Base-by-base conservation (phyloP, 2,888 invertebrate genomes). In the Cybosia mesomella region DNA sequence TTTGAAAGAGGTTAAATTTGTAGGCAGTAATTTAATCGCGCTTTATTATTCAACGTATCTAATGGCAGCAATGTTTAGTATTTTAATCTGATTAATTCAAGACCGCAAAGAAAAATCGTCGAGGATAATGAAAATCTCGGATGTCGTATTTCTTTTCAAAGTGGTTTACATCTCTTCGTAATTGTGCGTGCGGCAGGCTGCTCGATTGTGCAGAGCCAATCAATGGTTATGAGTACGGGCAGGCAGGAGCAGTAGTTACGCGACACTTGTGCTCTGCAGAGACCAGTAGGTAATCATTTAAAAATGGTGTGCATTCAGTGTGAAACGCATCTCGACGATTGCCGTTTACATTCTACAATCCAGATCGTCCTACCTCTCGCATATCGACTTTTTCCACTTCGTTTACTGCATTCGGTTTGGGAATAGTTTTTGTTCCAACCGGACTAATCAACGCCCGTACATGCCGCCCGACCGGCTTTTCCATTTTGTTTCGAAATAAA, bases 321-420 rank as follows among this genome's bases (percentile, higher is more conserved):
- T 89, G 90, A 91, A 92, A 92, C 90, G 89, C 91, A 89, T 92
- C 90, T 91, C 89, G 81, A 82, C 89, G 90, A 92, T 92, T 89
- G 91, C 92, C 90, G 91, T 86, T 93, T 91, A 91, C 90, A 89
- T 87, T 85, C 85, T 87, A 91, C 92, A 91, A 93, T 92, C n/a
- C 92, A 90, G 90, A 91, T 91, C 85, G 88, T 84, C 81, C 86
- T 85, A 84, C 81, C 83, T 83, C 88, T 84, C 87, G 87, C 90
- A 91, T 94, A 94, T 93, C 91, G 93, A 92, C 92, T 93, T 93
- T 94, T 94, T 94, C 93, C 93, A 88, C 92, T 91, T 92, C 92
- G 92, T 90, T 93, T 91, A 89, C 89, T 91, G 88, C 91, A 81
- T 84, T 83, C 88, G 85, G 90, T 93, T 92, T 87, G 91, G 90